Evolutionary conservation across 2,797 vertebrate genomes (phyloP).

Genomic region (Falco cherrug): DNA sequence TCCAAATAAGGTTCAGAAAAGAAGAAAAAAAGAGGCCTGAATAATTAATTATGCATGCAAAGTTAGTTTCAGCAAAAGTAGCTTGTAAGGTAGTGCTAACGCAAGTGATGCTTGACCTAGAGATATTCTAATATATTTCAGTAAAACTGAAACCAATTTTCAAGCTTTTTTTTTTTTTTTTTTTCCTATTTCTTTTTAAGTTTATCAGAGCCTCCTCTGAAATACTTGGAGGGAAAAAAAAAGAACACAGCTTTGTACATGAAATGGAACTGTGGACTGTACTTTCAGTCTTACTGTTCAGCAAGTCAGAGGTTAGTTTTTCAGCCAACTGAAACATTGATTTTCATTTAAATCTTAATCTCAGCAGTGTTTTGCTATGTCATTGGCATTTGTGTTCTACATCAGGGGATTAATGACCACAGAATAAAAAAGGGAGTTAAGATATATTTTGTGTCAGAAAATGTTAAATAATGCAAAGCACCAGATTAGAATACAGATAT

Average conservation of each 20-base stretch:
- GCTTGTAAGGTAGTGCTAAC: conserved; percentile 17
- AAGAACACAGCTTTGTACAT: neutral
- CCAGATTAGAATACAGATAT: conserved; percentile 48
- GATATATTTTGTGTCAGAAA: conserved; percentile 58
- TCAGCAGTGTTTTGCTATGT: conserved; percentile 38
- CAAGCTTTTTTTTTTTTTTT: neutral
- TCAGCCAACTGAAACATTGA: conserved; percentile 16
- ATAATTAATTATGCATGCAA: conserved; percentile 30
- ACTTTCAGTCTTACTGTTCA: neutral
- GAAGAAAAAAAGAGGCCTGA: neutral
- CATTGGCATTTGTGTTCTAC: conserved; percentile 30
- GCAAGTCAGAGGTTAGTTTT: neutral
- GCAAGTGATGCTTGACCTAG: conserved; percentile 24
- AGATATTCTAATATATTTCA: conserved; percentile 21
- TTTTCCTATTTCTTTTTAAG: neutral
- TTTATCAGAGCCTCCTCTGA: neutral
- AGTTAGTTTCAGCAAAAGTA: conserved; percentile 24
- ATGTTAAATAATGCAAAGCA: conserved; percentile 57
- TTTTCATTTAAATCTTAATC: conserved; percentile 54
- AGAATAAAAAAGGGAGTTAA: conserved; percentile 21
- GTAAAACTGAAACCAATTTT: conserved; percentile 16
- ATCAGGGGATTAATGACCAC: conserved; percentile 9
- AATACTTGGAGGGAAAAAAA: neutral
- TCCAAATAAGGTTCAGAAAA: conserved; percentile 7
- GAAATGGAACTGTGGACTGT: neutral